Conservation (phyloP, 2,888 invertebrate genomes). For the Xanthia togata region DNA sequence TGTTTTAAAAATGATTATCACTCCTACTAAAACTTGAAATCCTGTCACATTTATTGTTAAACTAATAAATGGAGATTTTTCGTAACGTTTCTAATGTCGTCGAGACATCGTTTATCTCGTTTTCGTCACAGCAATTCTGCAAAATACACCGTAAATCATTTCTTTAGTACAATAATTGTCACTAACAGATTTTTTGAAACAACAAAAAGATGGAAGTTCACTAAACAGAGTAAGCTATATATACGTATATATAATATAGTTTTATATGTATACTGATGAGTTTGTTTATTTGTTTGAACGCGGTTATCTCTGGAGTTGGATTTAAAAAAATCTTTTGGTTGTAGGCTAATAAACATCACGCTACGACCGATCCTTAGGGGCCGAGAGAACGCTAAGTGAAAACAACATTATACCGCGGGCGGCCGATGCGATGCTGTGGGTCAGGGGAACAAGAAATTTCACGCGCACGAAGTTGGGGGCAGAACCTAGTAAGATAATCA, state of each 20-base stretch:
- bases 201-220: neutral
- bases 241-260: too few species aligned
- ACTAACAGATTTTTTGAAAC: constrained; percentile 30
- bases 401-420: too few species aligned
- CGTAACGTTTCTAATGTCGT: constrained; percentile 9
- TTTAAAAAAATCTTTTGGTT: too few species aligned
- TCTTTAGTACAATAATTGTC: constrained; percentile 35
- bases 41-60: constrained; percentile 3
- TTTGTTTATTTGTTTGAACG: too few species aligned
- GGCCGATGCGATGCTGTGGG: too few species aligned
- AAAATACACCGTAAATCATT: constrained; percentile 37
- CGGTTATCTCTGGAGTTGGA: too few species aligned
- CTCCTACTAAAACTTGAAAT: constrained; percentile 2
- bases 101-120: constrained; percentile 38
- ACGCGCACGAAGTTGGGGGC: too few species aligned
- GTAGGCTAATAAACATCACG: neutral
- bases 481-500: too few species aligned
- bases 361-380: too few species aligned
- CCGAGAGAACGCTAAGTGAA: too few species aligned
- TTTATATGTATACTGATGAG: too few species aligned
- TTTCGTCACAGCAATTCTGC: constrained; percentile 20
- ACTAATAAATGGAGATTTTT: constrained; percentile 12
- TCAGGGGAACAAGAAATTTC: too few species aligned
- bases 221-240: neutral
- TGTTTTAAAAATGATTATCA: neutral